A percentile compares a stretch with the other conserved stretches of the same genome.
phyloP scores from a whole-genome alignment of 2,797 vertebrate genomes.

The Eulemur coronatus region DNA sequence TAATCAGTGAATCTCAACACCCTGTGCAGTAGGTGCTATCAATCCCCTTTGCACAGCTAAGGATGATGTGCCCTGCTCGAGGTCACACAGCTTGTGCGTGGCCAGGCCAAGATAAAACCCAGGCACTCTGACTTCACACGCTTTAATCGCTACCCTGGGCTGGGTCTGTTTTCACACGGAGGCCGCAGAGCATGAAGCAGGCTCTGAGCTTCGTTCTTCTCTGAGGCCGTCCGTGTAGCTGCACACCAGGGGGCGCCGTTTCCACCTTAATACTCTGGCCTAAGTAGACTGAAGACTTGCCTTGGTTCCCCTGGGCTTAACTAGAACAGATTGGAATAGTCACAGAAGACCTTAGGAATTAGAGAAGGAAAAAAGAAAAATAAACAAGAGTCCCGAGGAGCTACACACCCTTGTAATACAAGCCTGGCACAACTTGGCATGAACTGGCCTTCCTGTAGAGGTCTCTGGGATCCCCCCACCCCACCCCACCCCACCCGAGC shows the following conservation, averaged over 20 bases:
- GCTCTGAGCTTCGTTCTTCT: neutral
- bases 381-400: neutral
- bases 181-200: neutral
- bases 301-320: neutral
- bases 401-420: neutral
- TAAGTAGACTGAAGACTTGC: neutral
- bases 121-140: neutral
- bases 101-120: neutral
- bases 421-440: neutral
- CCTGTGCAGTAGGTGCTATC: no score
- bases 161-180: neutral
- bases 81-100: neutral
- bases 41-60: neutral
- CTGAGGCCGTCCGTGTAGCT: neutral
- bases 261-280: neutral
- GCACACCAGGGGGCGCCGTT: fast-evolving
- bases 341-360: neutral
- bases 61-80: neutral
- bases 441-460: neutral
- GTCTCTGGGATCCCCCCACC: neutral
- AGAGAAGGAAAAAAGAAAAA: neutral
- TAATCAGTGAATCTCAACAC: neutral
- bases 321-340: neutral
- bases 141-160: no score
- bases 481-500: no score